Conservation (phyloP, 1,140 invertebrate genomes). For the Cephus cinctus region DNA sequence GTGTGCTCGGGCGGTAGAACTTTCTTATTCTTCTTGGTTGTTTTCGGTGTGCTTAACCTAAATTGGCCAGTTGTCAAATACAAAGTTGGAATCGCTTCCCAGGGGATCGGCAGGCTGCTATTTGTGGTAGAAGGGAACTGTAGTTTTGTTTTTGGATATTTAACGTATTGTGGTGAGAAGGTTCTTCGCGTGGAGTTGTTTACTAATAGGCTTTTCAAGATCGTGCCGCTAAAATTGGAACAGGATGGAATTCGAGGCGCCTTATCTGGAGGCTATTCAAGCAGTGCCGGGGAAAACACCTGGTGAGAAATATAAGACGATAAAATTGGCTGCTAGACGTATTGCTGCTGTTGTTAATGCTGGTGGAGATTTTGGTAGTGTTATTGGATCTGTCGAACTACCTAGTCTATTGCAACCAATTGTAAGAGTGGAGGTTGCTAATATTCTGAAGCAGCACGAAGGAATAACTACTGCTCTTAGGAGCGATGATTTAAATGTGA, state of each 20-base stretch:
- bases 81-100: too few relatives aligned
- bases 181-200: background rate
- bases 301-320: slow-evolving; percentile 28
- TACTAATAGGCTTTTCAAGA: too few relatives aligned
- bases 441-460: slow-evolving; percentile 19
- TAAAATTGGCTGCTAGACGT: slow-evolving; percentile 24
- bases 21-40: too few relatives aligned
- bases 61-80: too few relatives aligned
- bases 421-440: slow-evolving; percentile 25
- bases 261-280: slow-evolving; percentile 37
- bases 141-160: too few relatives aligned
- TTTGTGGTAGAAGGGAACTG: too few relatives aligned
- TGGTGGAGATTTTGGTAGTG: background rate
- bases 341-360: slow-evolving; percentile 4
- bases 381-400: slow-evolving; percentile 7
- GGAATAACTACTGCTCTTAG: slow-evolving; percentile 31
- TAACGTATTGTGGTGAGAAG: too few relatives aligned
- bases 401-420: slow-evolving; percentile 23
- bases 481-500: slow-evolving; percentile 29
- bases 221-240: too few relatives aligned
- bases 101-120: too few relatives aligned
- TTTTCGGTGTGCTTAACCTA: too few relatives aligned
- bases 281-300: slow-evolving; percentile 28
- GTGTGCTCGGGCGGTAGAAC: too few relatives aligned
- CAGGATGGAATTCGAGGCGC: slow-evolving; percentile 6